Conservation (phyloP, 2,113 vertebrate species). For the Echinops telfairi region DNA sequence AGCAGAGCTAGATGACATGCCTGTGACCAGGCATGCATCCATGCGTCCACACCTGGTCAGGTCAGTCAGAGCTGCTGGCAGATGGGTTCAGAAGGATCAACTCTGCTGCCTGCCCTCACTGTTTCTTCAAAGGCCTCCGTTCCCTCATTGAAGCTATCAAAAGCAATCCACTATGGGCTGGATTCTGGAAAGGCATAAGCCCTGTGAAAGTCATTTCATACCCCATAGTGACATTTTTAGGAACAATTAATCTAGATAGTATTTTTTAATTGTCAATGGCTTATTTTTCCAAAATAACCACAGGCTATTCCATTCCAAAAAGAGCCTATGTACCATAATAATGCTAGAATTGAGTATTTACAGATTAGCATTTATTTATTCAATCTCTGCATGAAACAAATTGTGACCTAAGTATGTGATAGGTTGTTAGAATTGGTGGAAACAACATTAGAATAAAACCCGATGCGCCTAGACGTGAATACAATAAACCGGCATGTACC, state of each 20-base stretch:
- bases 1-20: not conserved
- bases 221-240: not conserved
- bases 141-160: not conserved
- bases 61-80: not conserved
- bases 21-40: too few relatives aligned
- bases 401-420: not conserved
- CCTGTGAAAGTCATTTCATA: not conserved
- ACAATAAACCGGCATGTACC: too few relatives aligned
- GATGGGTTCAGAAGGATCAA: not conserved
- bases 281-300: not conserved
- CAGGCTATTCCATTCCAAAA: not conserved
- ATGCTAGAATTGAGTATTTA: not conserved
- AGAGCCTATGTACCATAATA: not conserved
- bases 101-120: not conserved
- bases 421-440: not conserved
- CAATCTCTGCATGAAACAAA: not conserved
- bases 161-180: not conserved
- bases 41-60: rapidly evolving
- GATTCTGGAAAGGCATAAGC: not conserved
- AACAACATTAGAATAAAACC: not conserved
- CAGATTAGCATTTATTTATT: not conserved
- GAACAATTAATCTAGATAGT: not conserved
- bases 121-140: not conserved
- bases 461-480: too few relatives aligned
- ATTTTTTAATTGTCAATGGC: not conserved